Base-by-base conservation (phyloP, 2,113 vertebrate species). In the Telmatochromis sp. region DNA sequence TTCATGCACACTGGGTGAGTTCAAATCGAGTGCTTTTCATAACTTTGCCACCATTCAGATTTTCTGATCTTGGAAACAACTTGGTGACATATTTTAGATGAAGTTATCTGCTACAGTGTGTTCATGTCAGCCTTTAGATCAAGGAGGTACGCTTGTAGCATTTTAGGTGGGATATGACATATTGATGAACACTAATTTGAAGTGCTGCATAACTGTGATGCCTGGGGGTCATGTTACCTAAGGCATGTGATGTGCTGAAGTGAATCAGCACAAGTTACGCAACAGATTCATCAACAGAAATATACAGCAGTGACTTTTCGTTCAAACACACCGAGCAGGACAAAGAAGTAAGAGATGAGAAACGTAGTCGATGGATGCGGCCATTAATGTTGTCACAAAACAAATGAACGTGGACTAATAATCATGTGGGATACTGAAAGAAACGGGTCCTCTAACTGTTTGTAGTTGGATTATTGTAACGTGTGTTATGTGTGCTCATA, bases 1-100 rank as follows among this genome's bases (percentile, higher is more conserved):
- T 98, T 99, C 96, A 98, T 99, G 98, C 98, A 99, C 19, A 97
- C 98, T 3, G 98, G 98, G 98, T 99, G 93, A 98, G 98, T 97
- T 81, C 19, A 37, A 57, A 58, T 84, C 23, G 13, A 50, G 28
- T 15, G 19, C 15, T 58, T 40, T 81, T 75, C 26, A 28, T 47
- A 75, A 47, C 42, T 47, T 75, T 75, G 23, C 6, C 55, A 82
- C 26, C 10, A 9, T 53, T 21, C 7, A n/a, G 14, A 68, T 50
- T 86, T 80, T 80, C 14, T 14, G 23, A 82, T 65, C 17, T 47
- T 63, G 6, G 31, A 81, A 6, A 19, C 2, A 57, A 21, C 35
- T 81, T 23, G 15, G 7, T 83, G 19, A 42, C 23, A 83, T 35
- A 42, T 57, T 78, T 78, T 78, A n/a, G 7, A 42, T 57, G 5